Base-by-base conservation (phyloP, 2,113 vertebrate genomes). In the Pachypanchax playfairii region DNA sequence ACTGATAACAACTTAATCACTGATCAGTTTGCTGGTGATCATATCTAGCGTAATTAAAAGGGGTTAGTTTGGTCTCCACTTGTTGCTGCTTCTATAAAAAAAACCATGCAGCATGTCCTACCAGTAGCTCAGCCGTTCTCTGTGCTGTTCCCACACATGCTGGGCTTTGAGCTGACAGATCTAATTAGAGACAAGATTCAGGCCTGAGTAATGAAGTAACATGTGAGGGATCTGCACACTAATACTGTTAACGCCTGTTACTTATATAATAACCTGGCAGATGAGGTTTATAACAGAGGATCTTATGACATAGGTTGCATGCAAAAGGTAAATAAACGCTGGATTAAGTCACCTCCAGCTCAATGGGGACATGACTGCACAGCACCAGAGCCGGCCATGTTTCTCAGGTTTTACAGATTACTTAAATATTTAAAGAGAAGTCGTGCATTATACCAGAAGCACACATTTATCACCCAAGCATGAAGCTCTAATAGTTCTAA, bases 141-240 rank as follows among this genome's bases (percentile, higher is more conserved):
- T 28, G 26, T 41, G 41, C 64, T 17, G 61, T 85, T 85, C 83
- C 83, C 83, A 85, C 83, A 85, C 54, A 65, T 58, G 26, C 29
- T 52, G 62, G 28, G 73, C 73, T 84, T 84, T 78, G 63, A 68
- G 63, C 70, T 82, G 87, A 87, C 85, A 75, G 82, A 80, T 82
- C 73, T 69, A 80, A 87, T 89, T 82, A 86, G 73, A 87, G 59
- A 73, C 72, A 58, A 77, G 38, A 66, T 67, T 73, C 53, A 72
- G 50, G 46, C 28, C 64, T 54, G 58, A 79, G 60, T 50, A 70
- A 85, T 71, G 52, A 80, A 69, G 51, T 73, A 44, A 52, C 63
- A 77, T 59, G 72, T 52, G 65, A 61, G 65, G 61, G 59, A 75
- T 79, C 61, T 73, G 57, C 74, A 48, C 35, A 21, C 70, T 79